Base-by-base conservation (phyloP, 1,140 invertebrate genomes). In the Monomorium pharaonis region DNA sequence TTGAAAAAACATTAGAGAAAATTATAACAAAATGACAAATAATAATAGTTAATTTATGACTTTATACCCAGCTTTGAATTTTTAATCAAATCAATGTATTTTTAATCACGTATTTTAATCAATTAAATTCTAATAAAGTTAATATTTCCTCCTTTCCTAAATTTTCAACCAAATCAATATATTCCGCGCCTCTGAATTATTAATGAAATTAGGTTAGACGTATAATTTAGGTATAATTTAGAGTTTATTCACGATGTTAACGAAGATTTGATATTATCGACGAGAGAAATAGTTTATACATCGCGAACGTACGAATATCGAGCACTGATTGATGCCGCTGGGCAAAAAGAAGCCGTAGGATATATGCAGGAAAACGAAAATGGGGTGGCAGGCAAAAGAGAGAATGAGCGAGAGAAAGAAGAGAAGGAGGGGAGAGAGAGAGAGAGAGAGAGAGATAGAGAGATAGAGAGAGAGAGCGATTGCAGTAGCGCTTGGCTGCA, bases 401-500 rank as follows among this genome's bases (percentile, higher is more conserved):
- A 37, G 1, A 27, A 16, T 33, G 16, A n/a, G 18, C 33, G 16
- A 2, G 6, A 33, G 16, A 14, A 16, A 33, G 30, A 3, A 18
- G 3, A 33, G 4, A 3, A 30, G 5, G 4, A 24, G 30, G 33
- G 14, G 24, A 3, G 30, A n/a, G 16, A 14, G 24, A 27, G 14
- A 60, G 12, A 7, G 33, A 27, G 47, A 18, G 60, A 62, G 27
- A 33, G 18, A 37, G 30, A 63, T 16, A 63, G 62, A 65, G 33
- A 65, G 33, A 37, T 7, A n/a, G 49, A 24, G 70, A 60, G 27
- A 42, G 21, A 56, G 37, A 74, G 12, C 37, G 78, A 49, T 42
- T 14, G 51, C 65, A 63, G 44, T 74, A 51, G 37, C 70, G 67
- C 69, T 75, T 27, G 37, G 80, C 16, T 85, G 87, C 85, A 85